These are phyloP conservation scores for Tachysurus fulvidraco DNA, from an alignment of 2,113 vertebrate species.

Conservation along the genomic window DNA sequence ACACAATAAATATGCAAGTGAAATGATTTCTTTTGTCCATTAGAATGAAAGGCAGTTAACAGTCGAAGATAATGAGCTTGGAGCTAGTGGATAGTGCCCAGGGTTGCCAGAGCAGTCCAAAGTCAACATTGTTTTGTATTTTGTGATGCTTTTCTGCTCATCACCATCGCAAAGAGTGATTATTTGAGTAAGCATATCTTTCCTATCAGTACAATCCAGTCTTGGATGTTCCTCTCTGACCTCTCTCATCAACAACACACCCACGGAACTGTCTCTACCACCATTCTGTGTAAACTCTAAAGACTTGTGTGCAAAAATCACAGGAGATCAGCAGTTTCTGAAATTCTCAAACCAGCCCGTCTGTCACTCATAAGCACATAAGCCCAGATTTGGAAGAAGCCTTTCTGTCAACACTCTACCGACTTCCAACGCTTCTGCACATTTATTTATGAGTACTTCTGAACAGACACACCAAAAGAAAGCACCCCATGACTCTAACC, in stretches of 20 bases:
- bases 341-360: background rate
- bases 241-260: background rate
- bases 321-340: background rate
- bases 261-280: background rate
- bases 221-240: background rate
- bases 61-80: background rate
- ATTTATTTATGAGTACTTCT: background rate
- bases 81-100: background rate
- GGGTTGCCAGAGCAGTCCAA: background rate
- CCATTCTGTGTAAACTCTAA: background rate
- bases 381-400: background rate
- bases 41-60: background rate
- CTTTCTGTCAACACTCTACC: background rate
- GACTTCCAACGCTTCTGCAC: background rate
- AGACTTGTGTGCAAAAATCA: background rate
- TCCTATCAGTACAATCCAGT: background rate
- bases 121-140: background rate
- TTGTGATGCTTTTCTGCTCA: background rate
- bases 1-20: background rate
- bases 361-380: background rate
- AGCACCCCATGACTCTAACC: background rate
- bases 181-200: background rate
- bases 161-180: background rate
- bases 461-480: background rate
- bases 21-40: background rate